Conservation (phyloP, 2,888 invertebrate genomes). For the Netelia fuscicornis region DNA sequence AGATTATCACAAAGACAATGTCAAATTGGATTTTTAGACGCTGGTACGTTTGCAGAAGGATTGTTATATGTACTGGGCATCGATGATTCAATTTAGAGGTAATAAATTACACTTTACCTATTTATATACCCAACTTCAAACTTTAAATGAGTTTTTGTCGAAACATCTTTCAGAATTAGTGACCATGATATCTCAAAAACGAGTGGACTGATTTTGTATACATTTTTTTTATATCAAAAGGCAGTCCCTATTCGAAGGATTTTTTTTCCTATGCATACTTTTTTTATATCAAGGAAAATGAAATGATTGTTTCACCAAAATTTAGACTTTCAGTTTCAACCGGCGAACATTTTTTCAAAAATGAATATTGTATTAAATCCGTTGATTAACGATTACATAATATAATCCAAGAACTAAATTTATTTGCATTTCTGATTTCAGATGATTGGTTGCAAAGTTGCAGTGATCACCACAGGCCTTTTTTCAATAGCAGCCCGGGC, state of each 20-base stretch:
- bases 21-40: constrained; percentile 44
- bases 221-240: constrained; percentile 58
- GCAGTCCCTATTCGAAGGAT: neutral
- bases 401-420: constrained; percentile 16
- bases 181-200: constrained; percentile 55
- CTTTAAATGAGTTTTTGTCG: constrained; percentile 35
- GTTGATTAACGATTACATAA: constrained; percentile 52
- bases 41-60: constrained; percentile 30
- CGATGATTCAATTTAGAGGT: constrained; percentile 39
- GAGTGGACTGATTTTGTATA: constrained; percentile 65
- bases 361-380: constrained; percentile 50
- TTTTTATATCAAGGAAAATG: neutral
- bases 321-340: constrained; percentile 27
- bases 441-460: neutral
- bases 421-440: constrained; percentile 28
- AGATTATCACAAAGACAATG: constrained; percentile 49
- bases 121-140: constrained; percentile 2
- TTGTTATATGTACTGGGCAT: constrained; percentile 33
- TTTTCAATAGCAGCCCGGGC: neutral
- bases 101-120: constrained; percentile 41
- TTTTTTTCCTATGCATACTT: no score
- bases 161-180: constrained; percentile 30
- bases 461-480: neutral
- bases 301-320: constrained; percentile 18
- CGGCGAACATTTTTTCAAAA: constrained; percentile 52